Evolutionary conservation across 2,797 vertebrate genomes (phyloP).

Genomic region (Sebastes iracundus): DNA sequence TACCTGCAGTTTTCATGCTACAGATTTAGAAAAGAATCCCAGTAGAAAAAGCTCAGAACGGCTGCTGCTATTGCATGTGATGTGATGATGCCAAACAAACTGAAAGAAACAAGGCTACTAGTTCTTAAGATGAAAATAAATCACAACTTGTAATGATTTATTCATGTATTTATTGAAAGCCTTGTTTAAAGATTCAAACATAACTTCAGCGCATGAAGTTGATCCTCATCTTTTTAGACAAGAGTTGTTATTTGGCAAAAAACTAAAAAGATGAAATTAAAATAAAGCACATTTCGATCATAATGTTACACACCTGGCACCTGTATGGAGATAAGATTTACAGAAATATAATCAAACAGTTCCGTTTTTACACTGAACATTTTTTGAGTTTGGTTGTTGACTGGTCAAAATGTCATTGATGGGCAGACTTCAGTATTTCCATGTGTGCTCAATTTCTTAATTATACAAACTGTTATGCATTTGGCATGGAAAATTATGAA

Average conservation of each 20-base stretch:
- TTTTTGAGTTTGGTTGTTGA: neutral
- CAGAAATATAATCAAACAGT: neutral
- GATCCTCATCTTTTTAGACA: neutral
- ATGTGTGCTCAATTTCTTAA: neutral
- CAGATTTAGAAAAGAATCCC: neutral
- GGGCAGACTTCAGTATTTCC: neutral
- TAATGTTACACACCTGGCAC: neutral
- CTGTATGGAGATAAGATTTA: neutral
- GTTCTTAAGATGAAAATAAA: too few species aligned
- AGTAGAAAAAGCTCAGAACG: neutral
- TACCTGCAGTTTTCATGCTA: conserved; percentile 4
- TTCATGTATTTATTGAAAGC: too few species aligned
- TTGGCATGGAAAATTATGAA: neutral
- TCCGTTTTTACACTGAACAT: neutral
- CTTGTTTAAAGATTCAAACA: neutral
- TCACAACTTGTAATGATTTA: too few species aligned
- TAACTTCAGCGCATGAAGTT: too few species aligned
- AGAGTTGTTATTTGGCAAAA: neutral
- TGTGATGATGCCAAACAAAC: neutral
- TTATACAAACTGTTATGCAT: neutral
- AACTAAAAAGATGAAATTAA: neutral
- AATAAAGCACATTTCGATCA: neutral
- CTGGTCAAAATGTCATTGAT: neutral
- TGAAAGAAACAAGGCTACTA: neutral
- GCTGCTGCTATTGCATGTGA: neutral